Evolutionary conservation across 2,888 invertebrate genomes (phyloP), one percentile per base, ranked within the genome.

Genomic region (Perdita meconis): DNA sequence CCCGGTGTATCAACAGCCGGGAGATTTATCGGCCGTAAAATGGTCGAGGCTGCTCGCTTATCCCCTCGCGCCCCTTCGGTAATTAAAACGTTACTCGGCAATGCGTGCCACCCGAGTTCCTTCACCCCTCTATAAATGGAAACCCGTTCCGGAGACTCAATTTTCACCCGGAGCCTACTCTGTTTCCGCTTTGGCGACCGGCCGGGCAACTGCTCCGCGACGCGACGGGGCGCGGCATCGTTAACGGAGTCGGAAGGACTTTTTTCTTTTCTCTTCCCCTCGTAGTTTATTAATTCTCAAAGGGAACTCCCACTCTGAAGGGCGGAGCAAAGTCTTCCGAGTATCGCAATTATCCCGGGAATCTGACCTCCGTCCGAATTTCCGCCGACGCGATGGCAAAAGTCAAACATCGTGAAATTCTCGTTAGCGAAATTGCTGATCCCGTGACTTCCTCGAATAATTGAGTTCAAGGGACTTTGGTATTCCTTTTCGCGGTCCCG

Each of bases 151-250:
- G 66, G 64, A 65, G 69, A 56, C 55, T 81, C 64, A 47, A 82
- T 81, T 75, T 78, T 81, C 75, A 76, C 40, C 47, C 68, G 44
- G 74, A 30, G 26, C 51, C n/a, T 47, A 51, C 63, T 70, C 70
- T 68, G 71, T 81, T 78, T 81, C 71, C 76, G 80, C 67, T 75
- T 80, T 79, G 57, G 61, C 61, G 57, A 66, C 60, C 68, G 22
- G 44, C 38, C n/a, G 65, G 76, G 57, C 63, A 76, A 80, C 59
- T 30, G 42, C 3, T 6, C 30, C 2, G 30, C 30, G 30, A 30
- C 30, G 30, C 30, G 3, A 6, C 47, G 19, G 10, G 10, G 12
- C 47, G 10, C 47, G 10, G 10, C 19, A 47, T 47, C 47, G 47
- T 47, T 47, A 16, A 47, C 47, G 47, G 19, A 44, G 22, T 47